Base-by-base conservation (phyloP, 2,797 vertebrate genomes). In the Alca torda region DNA sequence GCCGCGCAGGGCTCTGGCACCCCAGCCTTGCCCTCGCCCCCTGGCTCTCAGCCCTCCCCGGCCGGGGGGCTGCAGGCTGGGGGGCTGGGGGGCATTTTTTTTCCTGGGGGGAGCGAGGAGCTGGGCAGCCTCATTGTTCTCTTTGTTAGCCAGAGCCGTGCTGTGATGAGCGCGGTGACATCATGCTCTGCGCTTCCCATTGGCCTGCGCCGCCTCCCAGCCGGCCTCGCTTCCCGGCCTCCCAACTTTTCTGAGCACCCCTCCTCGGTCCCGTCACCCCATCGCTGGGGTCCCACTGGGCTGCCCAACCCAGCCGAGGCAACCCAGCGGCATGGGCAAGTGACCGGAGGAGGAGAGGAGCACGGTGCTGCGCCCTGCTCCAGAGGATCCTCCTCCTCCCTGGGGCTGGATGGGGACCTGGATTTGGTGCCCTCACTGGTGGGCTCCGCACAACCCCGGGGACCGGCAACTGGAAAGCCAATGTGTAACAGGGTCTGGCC, bases 101-200 rank as follows among this genome's bases (percentile, higher is more conserved):
- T 60, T 67, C 30, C 11, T 28, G 30, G 80, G 74, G 51, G 91
- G 95, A 95, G 91, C 73, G 75, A 75, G 87, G 95, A 93, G 84
- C 89, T 90, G 94, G 95, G 93, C 97, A 94, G 91, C 81, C 97
- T 98, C 98, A 99, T 99, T 99, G 99, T 99, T 99, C 99, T 98
- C 99, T 99, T 99, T 99, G 99, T 99, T 99, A 99, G 99, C 98
- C 98, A 98, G 98, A 98, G 98, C 98, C 98, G 98, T 98, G 99
- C 99, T 98, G 98, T 98, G 98, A 98, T 98, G 98, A 98, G 96
- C 92, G 96, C 95, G 96, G 98, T 99, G 99, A 99, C 99, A 99
- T 99, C 99, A 99, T 99, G 93, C 98, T 97, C 98, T 88, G 95
- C 33, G 98, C 97, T 87, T 97, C 98, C 98, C 88, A 99, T 99